Base-by-base conservation (phyloP, 2,888 invertebrate genomes). In the Thymelicus sylvestris region DNA sequence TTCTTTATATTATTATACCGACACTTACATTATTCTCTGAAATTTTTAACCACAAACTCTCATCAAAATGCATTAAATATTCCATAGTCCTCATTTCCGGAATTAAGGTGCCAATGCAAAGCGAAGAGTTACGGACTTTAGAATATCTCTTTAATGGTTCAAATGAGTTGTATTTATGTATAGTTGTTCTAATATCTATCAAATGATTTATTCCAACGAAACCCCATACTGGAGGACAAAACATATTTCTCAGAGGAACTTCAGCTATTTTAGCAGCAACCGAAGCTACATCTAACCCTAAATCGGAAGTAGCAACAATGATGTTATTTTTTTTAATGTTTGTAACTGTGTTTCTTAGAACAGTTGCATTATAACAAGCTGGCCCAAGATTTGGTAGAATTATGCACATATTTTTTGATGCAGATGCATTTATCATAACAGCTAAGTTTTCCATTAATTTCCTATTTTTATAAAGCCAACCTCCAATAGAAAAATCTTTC, bases 151-250 rank as follows among this genome's bases (percentile, higher is more conserved):
- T 82, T 76, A 93, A 94, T 0, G 95, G 95, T 73, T 90, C 83
- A 79, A 93, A 94, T 52, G 91, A 83, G 75, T 94, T 87, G 72
- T 93, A 94, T 79, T 89, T 92, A 77, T 95, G 94, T 64, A 95
- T 79, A n/a, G 94, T 94, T 57, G 92, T 94, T 71, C 84, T 85
- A 15, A 95, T 81, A 81, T 95, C 95, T 7, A 95, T 90, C 69
- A 94, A 89, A 48, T 94, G 91, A 78, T 94, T 94, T 31, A 94
- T 81, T 13, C 95, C 95, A 41, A 95, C 87, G 76, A 94, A 95
- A 8, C 96, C 96, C 95, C 95, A 96, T 6, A 96, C 95, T 44
- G 95, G 95, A 8, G 95, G 95, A 69, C 94, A 95, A 79, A 93
- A 93, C 77, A 95, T 91, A 77, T 93, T 88, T 76, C 84, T 84